These are phyloP conservation scores for Mythimna albipuncta DNA, from an alignment of 2,888 invertebrate genomes.

Conservation along the genomic window DNA sequence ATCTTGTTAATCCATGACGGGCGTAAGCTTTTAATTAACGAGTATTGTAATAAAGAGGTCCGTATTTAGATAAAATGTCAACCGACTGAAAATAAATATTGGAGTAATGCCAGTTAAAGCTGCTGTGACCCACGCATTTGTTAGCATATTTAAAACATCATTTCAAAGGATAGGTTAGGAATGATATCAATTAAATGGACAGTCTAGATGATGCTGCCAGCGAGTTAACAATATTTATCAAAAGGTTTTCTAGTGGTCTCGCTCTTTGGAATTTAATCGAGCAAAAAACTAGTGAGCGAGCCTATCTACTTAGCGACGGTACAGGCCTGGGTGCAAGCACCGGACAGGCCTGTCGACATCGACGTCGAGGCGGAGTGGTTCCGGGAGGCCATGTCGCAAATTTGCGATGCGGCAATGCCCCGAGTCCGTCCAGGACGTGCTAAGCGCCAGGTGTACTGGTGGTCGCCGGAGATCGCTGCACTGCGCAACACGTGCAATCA, in stretches of 20 bases:
- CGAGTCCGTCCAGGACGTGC: too few relatives aligned
- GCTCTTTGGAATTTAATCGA: neutral
- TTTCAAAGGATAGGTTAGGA: neutral
- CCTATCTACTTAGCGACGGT: too few relatives aligned
- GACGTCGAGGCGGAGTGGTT: too few relatives aligned
- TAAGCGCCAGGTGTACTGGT: too few relatives aligned
- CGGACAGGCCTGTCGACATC: too few relatives aligned
- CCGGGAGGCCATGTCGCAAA: too few relatives aligned
- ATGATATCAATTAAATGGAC: conserved; percentile 4
- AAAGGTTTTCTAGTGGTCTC: neutral
- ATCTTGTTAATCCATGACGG: conserved; percentile 32
- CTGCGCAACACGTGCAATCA: too few relatives aligned
- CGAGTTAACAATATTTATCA: conserved; percentile 29
- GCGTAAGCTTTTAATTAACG: conserved; percentile 37
- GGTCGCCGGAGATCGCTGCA: too few relatives aligned
- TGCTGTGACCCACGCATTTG: neutral
- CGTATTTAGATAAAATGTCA: conserved; percentile 29
- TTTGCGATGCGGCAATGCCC: too few relatives aligned
- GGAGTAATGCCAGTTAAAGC: neutral
- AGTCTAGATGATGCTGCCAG: conserved; percentile 5
- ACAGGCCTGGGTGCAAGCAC: too few relatives aligned
- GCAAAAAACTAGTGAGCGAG: neutral
- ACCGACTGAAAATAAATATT: neutral
- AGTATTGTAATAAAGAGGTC: conserved; percentile 29
- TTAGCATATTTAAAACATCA: conserved; percentile 26